Evolutionary conservation across 2,888 invertebrate genomes (phyloP), one percentile per base, ranked within the genome.

Genomic region (Unio pictorum): DNA sequence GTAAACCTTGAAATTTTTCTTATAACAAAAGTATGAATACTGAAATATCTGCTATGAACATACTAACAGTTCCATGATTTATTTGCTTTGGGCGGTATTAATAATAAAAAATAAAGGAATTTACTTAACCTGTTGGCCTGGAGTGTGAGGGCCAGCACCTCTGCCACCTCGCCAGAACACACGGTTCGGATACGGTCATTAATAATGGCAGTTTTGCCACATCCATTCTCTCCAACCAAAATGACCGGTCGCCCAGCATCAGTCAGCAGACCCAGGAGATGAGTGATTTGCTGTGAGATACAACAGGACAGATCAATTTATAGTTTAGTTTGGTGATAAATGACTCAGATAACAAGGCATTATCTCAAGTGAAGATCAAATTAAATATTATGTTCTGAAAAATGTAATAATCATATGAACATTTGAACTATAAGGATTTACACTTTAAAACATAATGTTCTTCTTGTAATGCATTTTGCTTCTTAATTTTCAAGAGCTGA

Each of bases 81-180:
- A 23, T 30, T 45, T 45, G 1, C 18, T 17, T 63, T 28, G 63
- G 23, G 17, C 17, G 1, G 15, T 30, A 34, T 20, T 30, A 63
- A 63, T 28, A n/a, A 45, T 23, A 56, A 1, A 45, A 11, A 15
- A 45, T 45, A 45, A 45, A 45, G 11, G 15, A 45, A 45, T 45
- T 34, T n/a, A 3, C 54, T 65, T 67, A 62, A 89, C 89, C 86
- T 88, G 82, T 88, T 89, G 45, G 88, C 84, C 71, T 86, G 84
- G 45, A 89, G 78, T 23, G 83, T 82, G 17, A 89, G 83, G 1
- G 87, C 86, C 23, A 88, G 78, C 3, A 89, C 88, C 69, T 90
- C 90, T 17, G 89, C 89, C 59, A 90, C 88, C 71, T 90, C 90
- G 7, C 90, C 89, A 15, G 89, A 88, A 69, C 89, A 89, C 8